Percentiles rank a stretch among this genome's conserved stretches.
These are phyloP conservation scores for Cichladusa arquata DNA, from an alignment of 2,113 vertebrate species.

Conservation along the genomic window DNA sequence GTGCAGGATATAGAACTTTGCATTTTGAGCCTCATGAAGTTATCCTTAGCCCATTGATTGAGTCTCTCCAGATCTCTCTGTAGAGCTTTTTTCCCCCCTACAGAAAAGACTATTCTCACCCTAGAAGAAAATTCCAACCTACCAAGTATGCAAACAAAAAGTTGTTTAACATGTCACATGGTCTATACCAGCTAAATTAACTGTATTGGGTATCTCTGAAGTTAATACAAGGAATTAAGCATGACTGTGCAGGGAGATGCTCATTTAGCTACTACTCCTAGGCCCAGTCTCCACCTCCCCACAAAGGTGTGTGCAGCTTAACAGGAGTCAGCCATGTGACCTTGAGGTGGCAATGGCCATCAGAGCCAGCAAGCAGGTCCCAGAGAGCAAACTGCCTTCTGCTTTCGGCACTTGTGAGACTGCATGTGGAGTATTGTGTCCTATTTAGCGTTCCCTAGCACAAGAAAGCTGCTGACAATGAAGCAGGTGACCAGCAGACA, in stretches of 20 bases:
- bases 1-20: neutral
- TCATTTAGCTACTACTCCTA: neutral
- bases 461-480: neutral
- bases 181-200: neutral
- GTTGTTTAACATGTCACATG: neutral
- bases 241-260: neutral
- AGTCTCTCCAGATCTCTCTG: neutral
- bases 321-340: neutral
- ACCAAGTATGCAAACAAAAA: neutral
- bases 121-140: neutral
- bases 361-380: neutral
- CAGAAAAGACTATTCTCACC: neutral
- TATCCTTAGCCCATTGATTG: neutral
- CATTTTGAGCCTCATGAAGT: neutral
- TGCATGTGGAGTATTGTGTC: neutral
- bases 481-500: neutral
- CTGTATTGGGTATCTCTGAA: neutral
- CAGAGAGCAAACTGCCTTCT: neutral
- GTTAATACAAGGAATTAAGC: neutral
- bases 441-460: neutral
- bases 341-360: rapidly evolving
- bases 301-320: neutral
- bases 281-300: neutral
- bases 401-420: neutral
- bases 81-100: rapidly evolving